Evolutionary conservation across 1,140 invertebrate species (phyloP), one percentile per base, ranked within the genome.

Genomic region (Charaxes varanes): DNA sequence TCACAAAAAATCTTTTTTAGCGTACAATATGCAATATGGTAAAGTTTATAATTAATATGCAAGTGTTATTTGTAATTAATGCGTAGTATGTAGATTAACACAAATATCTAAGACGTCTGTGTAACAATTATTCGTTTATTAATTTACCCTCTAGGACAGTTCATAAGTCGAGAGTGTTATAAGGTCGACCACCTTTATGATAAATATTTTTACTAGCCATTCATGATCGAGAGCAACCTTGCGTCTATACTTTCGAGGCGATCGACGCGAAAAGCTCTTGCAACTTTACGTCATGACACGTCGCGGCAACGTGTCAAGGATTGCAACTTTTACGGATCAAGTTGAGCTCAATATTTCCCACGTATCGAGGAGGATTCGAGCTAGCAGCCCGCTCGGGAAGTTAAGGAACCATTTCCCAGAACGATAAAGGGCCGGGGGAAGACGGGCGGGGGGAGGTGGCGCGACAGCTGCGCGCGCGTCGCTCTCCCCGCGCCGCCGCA

Each of bases 391-490:
- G 46, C 53, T 64, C 65, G 78, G 78, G 78, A 82, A 79, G 74
- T 67, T 71, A 69, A 79, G 78, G 78, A 82, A 82, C 78, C 68
- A 77, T 74, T 82, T 82, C 77, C 77, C 77, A 81, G 77, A 81
- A 81, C 70, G 77, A 81, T 78, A 77, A 76, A 72, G 77, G 73
- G 71, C 63, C 64, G 58, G 51, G 40, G 63, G 51, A 53, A 38
- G 38, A 50, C 40, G 38, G 45, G 36, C 33, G 37, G 22, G 58
- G 42, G 44, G 57, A 53, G 52, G 59, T 54, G 41, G 59, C 50
- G 56, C 70, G 70, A 69, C 72, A 66, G 70, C 70, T 73, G 72
- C 72, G 72, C 66, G 62, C 53, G 66, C 65, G 67, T 66, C 60
- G 59, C 51, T 55, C 53, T 54, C 61, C 68, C 73, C 73, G 64